Conservation (phyloP, 2,797 vertebrate species). For the Taenioides sp. region DNA sequence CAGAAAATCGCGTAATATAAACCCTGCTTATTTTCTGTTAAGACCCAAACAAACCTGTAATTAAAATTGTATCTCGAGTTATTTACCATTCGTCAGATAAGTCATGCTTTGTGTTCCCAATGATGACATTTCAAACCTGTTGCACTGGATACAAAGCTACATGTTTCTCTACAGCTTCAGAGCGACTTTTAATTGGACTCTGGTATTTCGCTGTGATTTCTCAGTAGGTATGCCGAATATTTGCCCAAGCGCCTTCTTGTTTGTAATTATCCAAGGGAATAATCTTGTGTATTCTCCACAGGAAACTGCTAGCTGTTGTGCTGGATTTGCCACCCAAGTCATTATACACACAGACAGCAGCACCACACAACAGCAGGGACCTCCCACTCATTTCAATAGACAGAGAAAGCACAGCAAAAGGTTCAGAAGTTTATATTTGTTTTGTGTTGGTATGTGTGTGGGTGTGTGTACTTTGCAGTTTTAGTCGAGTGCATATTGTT, state of each 20-base stretch:
- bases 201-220: conserved; percentile 64
- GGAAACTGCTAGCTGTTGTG: conserved; percentile 61
- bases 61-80: background rate
- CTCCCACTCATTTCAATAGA: conserved; percentile 63
- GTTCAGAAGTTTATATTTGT: conserved; percentile 49
- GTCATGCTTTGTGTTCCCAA: background rate
- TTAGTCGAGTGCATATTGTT: conserved; percentile 1
- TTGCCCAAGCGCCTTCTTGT: conserved; percentile 75
- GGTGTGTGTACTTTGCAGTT: conserved; percentile 26
- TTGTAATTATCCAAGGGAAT: conserved; percentile 74
- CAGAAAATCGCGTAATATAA: no score
- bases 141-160: background rate
- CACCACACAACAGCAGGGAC: conserved; percentile 66
- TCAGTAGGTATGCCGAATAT: conserved; percentile 68
- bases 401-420: conserved; percentile 55
- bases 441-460: conserved; percentile 34
- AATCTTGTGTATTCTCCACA: conserved; percentile 67
- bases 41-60: no score
- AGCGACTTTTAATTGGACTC: conserved; percentile 64
- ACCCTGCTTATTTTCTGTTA: no score
- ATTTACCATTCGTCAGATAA: background rate
- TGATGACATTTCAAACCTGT: background rate
- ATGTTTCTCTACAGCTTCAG: conserved; percentile 37
- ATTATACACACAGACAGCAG: conserved; percentile 75
- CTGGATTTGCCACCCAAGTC: conserved; percentile 73